Conservation (phyloP, 2,113 vertebrate species). For the Nothoprocta pentlandii region DNA sequence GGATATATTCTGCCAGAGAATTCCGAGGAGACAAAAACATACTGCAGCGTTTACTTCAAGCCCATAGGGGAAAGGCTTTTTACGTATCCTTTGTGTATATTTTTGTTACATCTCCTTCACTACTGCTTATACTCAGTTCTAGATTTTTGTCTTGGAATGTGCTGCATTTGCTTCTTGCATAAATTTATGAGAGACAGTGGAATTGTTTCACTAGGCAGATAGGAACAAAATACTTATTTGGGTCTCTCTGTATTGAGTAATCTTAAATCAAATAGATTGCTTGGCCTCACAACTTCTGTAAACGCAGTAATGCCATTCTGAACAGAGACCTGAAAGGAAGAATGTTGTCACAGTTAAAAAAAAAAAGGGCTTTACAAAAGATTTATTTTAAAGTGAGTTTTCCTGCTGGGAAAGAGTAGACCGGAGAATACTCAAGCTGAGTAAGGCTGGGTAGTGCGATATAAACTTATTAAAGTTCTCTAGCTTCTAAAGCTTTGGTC, state of each 20-base stretch:
- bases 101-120: background rate
- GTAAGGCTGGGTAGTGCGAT: background rate
- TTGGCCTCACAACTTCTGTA: background rate
- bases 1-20: constrained; percentile 89
- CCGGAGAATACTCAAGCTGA: background rate
- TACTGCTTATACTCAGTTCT: background rate
- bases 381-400: background rate
- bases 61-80: constrained; percentile 83
- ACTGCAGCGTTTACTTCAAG: constrained; percentile 90
- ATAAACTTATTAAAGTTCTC: background rate
- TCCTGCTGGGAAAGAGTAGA: background rate
- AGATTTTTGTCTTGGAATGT: background rate
- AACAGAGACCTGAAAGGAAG: background rate
- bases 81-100: constrained; percentile 84
- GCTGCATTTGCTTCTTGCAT: background rate
- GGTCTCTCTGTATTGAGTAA: background rate
- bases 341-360: background rate
- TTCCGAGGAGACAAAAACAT: constrained; percentile 72
- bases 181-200: background rate
- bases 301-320: background rate
- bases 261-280: background rate
- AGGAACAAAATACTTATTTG: background rate
- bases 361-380: background rate
- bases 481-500: background rate
- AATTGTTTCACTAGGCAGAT: background rate